A percentile compares a stretch with the other conserved stretches of the same genome.
Evolutionary conservation across 2,888 invertebrate genomes (phyloP).

Genomic region (Selenia dentaria): DNA sequence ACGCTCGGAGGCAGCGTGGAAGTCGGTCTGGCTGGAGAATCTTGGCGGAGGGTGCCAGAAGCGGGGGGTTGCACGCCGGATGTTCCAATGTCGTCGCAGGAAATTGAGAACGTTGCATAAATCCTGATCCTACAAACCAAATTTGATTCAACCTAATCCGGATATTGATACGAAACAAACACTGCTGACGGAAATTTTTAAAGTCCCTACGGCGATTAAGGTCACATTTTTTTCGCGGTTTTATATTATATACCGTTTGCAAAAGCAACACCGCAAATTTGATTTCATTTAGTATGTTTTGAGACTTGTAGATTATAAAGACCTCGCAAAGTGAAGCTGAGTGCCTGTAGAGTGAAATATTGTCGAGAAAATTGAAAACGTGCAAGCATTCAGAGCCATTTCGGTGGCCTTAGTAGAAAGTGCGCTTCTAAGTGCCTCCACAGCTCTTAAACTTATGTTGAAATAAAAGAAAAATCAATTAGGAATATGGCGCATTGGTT

Average conservation of each 20-base stretch:
- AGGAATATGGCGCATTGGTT: too few species aligned
- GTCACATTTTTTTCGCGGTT: slow-evolving; percentile 23
- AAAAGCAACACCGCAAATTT: slow-evolving; percentile 37
- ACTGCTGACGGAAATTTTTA: slow-evolving; percentile 59
- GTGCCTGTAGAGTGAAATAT: slow-evolving; percentile 68
- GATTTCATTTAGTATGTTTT: slow-evolving; percentile 54
- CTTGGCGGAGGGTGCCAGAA: slow-evolving; percentile 37
- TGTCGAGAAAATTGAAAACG: slow-evolving; percentile 75
- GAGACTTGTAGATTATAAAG: slow-evolving; percentile 40
- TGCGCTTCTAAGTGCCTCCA: slow-evolving; percentile 13
- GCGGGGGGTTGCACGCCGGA: slow-evolving; percentile 62
- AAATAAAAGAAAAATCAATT: slow-evolving; percentile 22
- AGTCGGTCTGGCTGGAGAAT: slow-evolving; percentile 35
- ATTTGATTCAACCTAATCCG: slow-evolving; percentile 82
- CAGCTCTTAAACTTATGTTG: slow-evolving; percentile 13
- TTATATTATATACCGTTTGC: slow-evolving; percentile 34
- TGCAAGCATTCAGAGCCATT: slow-evolving; percentile 67
- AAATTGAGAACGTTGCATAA: slow-evolving; percentile 84
- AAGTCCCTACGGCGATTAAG: slow-evolving; percentile 40
- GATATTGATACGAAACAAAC: slow-evolving; percentile 81
- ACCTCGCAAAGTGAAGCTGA: slow-evolving; percentile 55
- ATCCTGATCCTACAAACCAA: slow-evolving; percentile 80
- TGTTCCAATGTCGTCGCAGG: slow-evolving; percentile 80
- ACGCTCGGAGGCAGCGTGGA: slow-evolving; percentile 54
- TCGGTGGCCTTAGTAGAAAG: slow-evolving; percentile 27